These are phyloP conservation scores for Lithophane leautieri DNA, from an alignment of 2,888 invertebrate species.

Conservation along the genomic window DNA sequence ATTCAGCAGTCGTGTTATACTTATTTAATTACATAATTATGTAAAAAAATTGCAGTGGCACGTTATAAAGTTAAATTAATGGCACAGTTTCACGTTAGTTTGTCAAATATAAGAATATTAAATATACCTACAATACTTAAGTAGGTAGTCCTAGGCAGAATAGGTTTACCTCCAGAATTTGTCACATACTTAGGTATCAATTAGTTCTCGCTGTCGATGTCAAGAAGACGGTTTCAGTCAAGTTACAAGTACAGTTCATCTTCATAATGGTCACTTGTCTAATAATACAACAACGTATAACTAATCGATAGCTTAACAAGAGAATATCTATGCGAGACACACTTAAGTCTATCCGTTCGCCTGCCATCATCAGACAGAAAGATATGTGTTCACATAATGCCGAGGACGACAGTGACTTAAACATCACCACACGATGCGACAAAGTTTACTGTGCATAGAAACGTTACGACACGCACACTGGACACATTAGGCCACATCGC, in stretches of 20 bases:
- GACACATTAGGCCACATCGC: conserved; percentile 85
- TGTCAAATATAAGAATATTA: conserved; percentile 86
- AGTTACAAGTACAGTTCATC: conserved; percentile 69
- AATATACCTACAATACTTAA: conserved; percentile 81
- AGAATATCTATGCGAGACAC: conserved; percentile 66
- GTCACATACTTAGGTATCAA: conserved; percentile 63
- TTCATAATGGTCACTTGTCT: conserved; percentile 69
- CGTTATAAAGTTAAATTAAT: conserved; percentile 89
- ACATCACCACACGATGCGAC: conserved; percentile 47
- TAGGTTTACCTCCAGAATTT: conserved; percentile 73
- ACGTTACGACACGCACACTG: conserved; percentile 73
- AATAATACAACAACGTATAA: conserved; percentile 73
- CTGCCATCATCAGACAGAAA: conserved; percentile 75
- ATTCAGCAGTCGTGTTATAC: conserved; percentile 89
- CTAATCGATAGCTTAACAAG: conserved; percentile 74
- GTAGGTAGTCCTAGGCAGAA: conserved; percentile 75
- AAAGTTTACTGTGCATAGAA: conserved; percentile 60
- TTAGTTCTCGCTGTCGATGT: conserved; percentile 59
- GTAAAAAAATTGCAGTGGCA: conserved; percentile 88
- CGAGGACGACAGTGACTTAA: conserved; percentile 67
- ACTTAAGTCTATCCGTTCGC: conserved; percentile 70
- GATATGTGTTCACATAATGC: conserved; percentile 82
- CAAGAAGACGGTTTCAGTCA: conserved; percentile 62
- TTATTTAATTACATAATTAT: conserved; percentile 82
- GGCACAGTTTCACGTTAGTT: conserved; percentile 91